A percentile compares a stretch with the other conserved stretches of the same genome.
phyloP scores from a whole-genome alignment of 2,113 vertebrate genomes.

The Pangasianodon gigas region DNA sequence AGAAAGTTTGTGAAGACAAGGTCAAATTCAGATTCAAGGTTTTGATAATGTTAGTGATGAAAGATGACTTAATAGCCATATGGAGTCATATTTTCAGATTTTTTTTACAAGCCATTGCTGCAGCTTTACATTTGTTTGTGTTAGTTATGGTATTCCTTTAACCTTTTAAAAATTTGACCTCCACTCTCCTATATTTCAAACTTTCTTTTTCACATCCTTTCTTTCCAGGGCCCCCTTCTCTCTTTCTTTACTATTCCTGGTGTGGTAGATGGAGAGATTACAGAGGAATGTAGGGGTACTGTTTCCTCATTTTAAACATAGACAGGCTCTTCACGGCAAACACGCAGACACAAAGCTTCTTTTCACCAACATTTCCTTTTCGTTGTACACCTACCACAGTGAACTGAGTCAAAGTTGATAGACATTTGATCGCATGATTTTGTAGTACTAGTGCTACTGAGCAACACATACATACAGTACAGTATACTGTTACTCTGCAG shows the following conservation, averaged over 20 bases:
- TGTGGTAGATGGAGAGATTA: constrained; percentile 42
- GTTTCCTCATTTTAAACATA: constrained; percentile 24
- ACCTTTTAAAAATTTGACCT: constrained; percentile 28
- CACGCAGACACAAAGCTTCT: constrained; percentile 18
- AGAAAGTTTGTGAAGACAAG: constrained; percentile 8
- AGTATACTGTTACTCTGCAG: neutral
- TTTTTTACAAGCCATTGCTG: neutral
- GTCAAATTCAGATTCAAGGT: constrained; percentile 9
- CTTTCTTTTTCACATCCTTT: neutral
- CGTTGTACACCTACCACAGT: neutral
- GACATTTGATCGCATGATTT: constrained; percentile 4
- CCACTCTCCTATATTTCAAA: neutral
- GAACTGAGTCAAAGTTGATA: constrained; percentile 6
- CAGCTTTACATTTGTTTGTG: constrained; percentile 15
- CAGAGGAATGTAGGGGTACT: constrained; percentile 24
- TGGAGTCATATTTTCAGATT: constrained; percentile 25
- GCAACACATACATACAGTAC: neutral
- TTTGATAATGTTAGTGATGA: constrained; percentile 26
- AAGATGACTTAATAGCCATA: neutral
- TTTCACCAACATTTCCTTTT: constrained; percentile 15
- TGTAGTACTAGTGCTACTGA: neutral
- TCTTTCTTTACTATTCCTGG: constrained; percentile 34
- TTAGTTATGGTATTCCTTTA: constrained; percentile 22
- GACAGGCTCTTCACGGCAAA: neutral
- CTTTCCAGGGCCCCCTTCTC: neutral